Base-by-base conservation (phyloP, 2,113 vertebrate genomes). In the Anhinga rufa region DNA sequence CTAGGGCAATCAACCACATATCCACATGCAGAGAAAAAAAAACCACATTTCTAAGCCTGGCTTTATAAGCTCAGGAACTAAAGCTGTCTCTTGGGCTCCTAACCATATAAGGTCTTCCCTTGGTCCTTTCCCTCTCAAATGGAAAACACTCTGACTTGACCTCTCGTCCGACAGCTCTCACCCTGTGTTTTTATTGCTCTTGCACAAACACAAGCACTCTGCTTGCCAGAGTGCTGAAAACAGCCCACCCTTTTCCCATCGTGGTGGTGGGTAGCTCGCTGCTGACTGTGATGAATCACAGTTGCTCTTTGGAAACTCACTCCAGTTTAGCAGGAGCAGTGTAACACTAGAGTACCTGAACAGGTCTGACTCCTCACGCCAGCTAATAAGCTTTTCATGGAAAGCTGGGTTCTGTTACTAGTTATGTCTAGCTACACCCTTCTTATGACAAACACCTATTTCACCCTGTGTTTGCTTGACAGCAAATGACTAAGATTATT, bases 381-480 rank as follows among this genome's bases (percentile, higher is more conserved):
- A 71, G 19, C 38, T 93, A 72, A 86, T 42, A 11, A 95, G 85
- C 79, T 92, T 79, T 91, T 61, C 65, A 24, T 87, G 91, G 75
- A 48, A 93, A 90, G 68, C 29, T 90, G 86, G 62, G 78, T 75
- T 89, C 74, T 91, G 68, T 66, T 61, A 60, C 49, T 95, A 76
- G 91, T 82, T 77, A 76, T 64, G 81, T 31, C 51, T 16, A 60
- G 61, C 62, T 86, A 82, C 82, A 62, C 72, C 65, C 76, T 90
- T 60, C 76, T 81, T 15, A 5, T 9, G 64, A 95, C 62, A 83
- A 90, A 93, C 75, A 88, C 51, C 72, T 86, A 68, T 80, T 71
- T 42, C 38, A 88, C 66, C 54, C 72, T 17, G 13, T n/a, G 65
- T 87, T 94, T 78, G 79, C 60, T 34, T 65, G 58, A 61, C 44